A percentile compares a stretch with the other conserved stretches of the same genome.
Conservation (phyloP, 2,888 invertebrate genomes). For the Sinopyrophorus schimmeli region DNA sequence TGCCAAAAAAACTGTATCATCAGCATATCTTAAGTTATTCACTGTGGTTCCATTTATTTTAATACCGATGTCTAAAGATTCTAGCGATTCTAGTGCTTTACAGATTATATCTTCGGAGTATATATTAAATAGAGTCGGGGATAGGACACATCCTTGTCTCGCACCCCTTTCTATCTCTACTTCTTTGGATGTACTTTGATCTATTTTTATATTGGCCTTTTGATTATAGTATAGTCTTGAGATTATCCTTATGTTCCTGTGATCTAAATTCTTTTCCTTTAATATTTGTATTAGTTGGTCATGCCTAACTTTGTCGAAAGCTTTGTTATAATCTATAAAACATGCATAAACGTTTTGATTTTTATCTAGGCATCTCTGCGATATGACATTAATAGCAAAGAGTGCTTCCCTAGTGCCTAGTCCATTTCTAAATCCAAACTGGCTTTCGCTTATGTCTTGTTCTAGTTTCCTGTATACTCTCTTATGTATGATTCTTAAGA, state of each 20-base stretch:
- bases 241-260: too few species aligned
- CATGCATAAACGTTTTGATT: not conserved
- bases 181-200: constrained; percentile 1
- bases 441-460: too few species aligned
- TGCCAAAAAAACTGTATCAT: constrained; percentile 4
- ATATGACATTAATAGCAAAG: too few species aligned
- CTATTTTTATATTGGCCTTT: not conserved
- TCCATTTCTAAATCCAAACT: too few species aligned
- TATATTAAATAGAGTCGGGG: constrained; percentile 8
- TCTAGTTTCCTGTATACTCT: too few species aligned
- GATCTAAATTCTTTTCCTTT: too few species aligned
- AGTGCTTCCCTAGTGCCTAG: too few species aligned
- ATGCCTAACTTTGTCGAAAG: not conserved
- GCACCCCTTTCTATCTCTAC: constrained; percentile 11
- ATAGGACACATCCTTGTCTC: constrained; percentile 10
- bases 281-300: too few species aligned
- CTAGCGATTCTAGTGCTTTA: constrained; percentile 8
- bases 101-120: constrained; percentile 5
- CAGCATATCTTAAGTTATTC: constrained; percentile 13
- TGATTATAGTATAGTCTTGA: not conserved
- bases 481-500: too few species aligned
- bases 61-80: constrained; percentile 1
- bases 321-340: not conserved
- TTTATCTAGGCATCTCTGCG: not conserved
- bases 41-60: constrained; percentile 8